These are phyloP conservation scores for Teleogryllus occipitalis DNA, from an alignment of 1,140 invertebrate genomes.

Conservation along the genomic window DNA sequence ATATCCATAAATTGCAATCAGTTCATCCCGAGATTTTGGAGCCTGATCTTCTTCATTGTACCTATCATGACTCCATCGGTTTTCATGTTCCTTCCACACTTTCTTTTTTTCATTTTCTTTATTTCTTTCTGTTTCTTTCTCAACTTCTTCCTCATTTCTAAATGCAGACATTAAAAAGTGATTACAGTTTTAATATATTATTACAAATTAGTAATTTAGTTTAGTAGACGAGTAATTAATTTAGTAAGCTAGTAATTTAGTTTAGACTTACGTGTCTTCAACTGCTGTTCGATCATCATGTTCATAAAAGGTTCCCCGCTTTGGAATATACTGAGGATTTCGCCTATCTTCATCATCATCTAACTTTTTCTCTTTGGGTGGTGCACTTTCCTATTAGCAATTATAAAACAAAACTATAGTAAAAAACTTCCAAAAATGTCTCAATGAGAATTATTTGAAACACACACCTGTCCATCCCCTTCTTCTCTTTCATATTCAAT, in stretches of 20 bases:
- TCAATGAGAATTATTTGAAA: not conserved
- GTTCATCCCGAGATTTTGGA: constrained; percentile 80
- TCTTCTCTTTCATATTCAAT: constrained; percentile 20
- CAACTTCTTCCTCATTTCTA: constrained; percentile 8
- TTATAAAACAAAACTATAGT: not conserved
- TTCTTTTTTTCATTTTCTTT: constrained; percentile 38
- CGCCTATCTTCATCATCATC: constrained; percentile 91
- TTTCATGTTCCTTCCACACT: constrained; percentile 54
- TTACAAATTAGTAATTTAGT: constrained; percentile 1
- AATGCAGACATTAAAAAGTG: not conserved
- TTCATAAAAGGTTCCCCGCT: constrained; percentile 91
- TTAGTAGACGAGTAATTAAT: not conserved
- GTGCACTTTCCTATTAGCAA: constrained; percentile 35
- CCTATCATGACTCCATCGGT: constrained; percentile 83
- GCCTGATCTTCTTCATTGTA: constrained; percentile 73
- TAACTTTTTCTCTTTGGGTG: constrained; percentile 50
- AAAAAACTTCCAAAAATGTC: not conserved
- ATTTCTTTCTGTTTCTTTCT: constrained; percentile 13
- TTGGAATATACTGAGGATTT: constrained; percentile 95
- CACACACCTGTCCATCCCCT: constrained; percentile 18
- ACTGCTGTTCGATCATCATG: constrained; percentile 80
- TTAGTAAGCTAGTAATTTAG: not conserved
- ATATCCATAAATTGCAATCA: constrained; percentile 85
- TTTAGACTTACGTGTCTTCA: constrained; percentile 47
- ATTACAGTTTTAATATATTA: not conserved